Base-by-base conservation (phyloP, 2,797 vertebrate genomes). In the Buceros bicornis region DNA sequence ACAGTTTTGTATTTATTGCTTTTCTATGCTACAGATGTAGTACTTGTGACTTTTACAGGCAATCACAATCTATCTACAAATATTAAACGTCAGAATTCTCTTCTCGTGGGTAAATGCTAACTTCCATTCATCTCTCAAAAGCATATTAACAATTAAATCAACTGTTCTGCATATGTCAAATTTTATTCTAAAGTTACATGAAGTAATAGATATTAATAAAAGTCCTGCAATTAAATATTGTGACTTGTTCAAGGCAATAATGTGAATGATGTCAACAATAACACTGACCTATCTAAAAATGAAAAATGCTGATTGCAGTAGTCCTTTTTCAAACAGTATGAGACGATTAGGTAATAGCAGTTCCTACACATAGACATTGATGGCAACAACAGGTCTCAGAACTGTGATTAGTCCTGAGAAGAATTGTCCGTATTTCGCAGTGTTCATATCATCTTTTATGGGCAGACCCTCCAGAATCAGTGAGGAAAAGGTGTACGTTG, bases 201-300 rank as follows among this genome's bases (percentile, higher is more conserved):
- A 91, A 77, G 76, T 33, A 91, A 94, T 10, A 87, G 25, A 82
- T 78, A 85, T 10, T 64, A 81, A 82, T 77, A 90, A 70, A 87
- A 96, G 51, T 54, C 48, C 48, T 70, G 25, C 56, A 71, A 67
- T 77, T 82, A 40, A 66, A 8, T 56, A 57, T 40, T 51, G 69
- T 37, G 26, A 82, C 58, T 76, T 89, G 66, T 65, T 90, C 62
- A n/a, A 90, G 47, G 19, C 17, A 21, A 77, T 60, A 60, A 82
- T 10, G 20, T 73, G 29, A 90, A 82, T 65, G 37, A 87, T 47
- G 54, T 69, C 92, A 90, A 47, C 54, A 95, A 24, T 87, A 93
- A 92, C 26, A 89, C 17, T 61, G 48, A 80, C 60, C 40, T 22
- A 87, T 15, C 62, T 76, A 40, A 53, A 78, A 87, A 16, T 61